These are phyloP conservation scores for Buathra laborator DNA, from an alignment of 2,888 invertebrate genomes.

Conservation along the genomic window DNA sequence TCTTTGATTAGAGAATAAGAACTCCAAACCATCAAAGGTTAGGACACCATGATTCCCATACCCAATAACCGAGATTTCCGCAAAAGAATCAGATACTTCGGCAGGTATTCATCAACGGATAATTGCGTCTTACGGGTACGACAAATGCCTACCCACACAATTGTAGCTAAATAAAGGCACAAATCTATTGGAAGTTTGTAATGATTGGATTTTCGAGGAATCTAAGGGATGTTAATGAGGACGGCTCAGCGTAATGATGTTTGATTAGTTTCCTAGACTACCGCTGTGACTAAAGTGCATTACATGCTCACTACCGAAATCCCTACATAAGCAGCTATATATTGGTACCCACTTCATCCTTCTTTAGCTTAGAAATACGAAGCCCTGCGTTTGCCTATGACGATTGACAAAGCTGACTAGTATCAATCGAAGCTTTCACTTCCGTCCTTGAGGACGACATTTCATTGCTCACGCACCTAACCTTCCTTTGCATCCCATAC, in stretches of 20 bases:
- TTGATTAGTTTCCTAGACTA: slow-evolving; percentile 78
- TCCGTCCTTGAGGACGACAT: slow-evolving; percentile 41
- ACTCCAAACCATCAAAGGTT: no score
- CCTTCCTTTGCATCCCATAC: slow-evolving; percentile 50
- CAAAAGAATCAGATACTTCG: slow-evolving; percentile 13
- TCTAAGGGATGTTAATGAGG: slow-evolving; percentile 18
- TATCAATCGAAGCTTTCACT: slow-evolving; percentile 62
- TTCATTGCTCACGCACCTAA: slow-evolving; percentile 34
- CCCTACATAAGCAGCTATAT: slow-evolving; percentile 19
- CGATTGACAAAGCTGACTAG: slow-evolving; percentile 73
- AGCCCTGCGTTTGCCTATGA: slow-evolving; percentile 39
- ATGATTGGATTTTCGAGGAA: neutral
- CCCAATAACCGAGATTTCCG: no score
- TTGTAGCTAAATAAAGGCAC: slow-evolving; percentile 4
- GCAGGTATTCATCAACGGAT: slow-evolving; percentile 74
- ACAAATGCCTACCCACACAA: neutral
- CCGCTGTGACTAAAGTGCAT: neutral
- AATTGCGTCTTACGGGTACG: neutral
- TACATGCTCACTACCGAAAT: slow-evolving; percentile 40
- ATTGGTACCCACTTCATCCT: slow-evolving; percentile 42
- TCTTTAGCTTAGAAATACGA: slow-evolving; percentile 71
- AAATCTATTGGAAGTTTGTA: slow-evolving; percentile 33
- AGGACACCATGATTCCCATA: no score
- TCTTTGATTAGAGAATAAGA: no score
- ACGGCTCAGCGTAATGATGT: slow-evolving; percentile 81